phyloP scores from a whole-genome alignment of 1,140 invertebrate genomes.

The Akabosia matsudoensis region DNA sequence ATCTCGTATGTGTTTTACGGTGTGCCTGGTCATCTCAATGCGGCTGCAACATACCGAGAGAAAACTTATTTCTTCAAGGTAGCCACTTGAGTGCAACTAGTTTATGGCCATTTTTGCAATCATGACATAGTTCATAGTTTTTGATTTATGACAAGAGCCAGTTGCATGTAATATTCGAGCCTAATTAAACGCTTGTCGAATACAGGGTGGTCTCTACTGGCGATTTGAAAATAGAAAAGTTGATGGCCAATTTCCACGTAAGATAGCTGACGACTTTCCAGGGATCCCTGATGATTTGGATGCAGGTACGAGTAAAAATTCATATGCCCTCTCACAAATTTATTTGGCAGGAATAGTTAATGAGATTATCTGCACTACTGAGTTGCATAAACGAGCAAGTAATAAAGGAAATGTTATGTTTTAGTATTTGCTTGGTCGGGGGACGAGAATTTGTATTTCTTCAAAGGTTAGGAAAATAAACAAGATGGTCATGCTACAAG shows the following conservation, averaged over 20 bases:
- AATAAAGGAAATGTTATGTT: background rate
- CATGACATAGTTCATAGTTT: too few species aligned
- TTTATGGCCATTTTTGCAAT: too few species aligned
- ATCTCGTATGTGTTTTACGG: slow-evolving; percentile 27
- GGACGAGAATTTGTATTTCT: slow-evolving; percentile 27
- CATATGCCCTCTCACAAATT: too few species aligned
- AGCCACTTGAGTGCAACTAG: background rate
- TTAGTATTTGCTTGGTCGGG: slow-evolving; percentile 25
- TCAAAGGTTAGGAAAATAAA: slow-evolving; percentile 23
- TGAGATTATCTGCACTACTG: background rate
- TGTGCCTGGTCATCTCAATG: slow-evolving; percentile 15
- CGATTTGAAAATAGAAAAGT: slow-evolving; percentile 26
- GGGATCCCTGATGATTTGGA: slow-evolving; percentile 33
- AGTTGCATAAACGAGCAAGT: background rate
- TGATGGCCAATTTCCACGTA: slow-evolving; percentile 24
- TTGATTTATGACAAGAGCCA: too few species aligned
- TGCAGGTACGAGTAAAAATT: slow-evolving; percentile 6
- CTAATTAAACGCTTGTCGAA: background rate
- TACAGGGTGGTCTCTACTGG: slow-evolving; percentile 10
- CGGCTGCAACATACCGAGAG: slow-evolving; percentile 11
- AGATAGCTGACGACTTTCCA: slow-evolving; percentile 24
- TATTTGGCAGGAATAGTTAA: background rate
- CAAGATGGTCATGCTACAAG: too few species aligned
- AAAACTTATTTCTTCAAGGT: slow-evolving; percentile 34
- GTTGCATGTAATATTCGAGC: too few species aligned